Conservation (phyloP, 37 sponge, comb jelly and placozoan genomes). For the Theonella swinhoei region DNA sequence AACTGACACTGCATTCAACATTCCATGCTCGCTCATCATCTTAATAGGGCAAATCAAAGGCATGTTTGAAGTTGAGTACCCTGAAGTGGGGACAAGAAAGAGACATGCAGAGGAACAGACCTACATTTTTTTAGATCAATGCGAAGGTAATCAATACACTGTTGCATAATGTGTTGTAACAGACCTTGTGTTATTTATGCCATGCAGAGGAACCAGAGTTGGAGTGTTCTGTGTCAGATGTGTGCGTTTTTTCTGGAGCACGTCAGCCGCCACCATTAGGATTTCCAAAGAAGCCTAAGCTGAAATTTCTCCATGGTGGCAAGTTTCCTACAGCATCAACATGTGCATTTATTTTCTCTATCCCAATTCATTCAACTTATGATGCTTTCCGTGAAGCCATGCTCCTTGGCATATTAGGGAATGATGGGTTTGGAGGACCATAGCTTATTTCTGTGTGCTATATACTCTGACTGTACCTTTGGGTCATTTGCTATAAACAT, state of each 20-base stretch:
- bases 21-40: too few relatives aligned
- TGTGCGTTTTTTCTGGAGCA: not conserved
- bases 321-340: conserved; percentile 18
- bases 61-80: not conserved
- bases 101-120: too few relatives aligned
- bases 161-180: too few relatives aligned
- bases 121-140: not conserved
- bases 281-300: not conserved
- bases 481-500: too few relatives aligned
- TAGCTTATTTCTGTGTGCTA: too few relatives aligned
- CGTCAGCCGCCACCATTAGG: not conserved
- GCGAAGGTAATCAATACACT: not conserved
- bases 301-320: not conserved
- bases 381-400: conserved; percentile 1
- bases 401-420: not conserved
- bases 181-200: not conserved
- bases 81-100: not conserved
- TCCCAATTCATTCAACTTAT: conserved; percentile 1
- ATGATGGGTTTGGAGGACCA: conserved; percentile 23
- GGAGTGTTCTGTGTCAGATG: not conserved
- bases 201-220: not conserved
- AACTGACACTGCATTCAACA: not conserved
- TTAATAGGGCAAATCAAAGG: too few relatives aligned
- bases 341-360: not conserved
- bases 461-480: too few relatives aligned